Base-by-base conservation (phyloP, 2,113 vertebrate species). In the Larimichthys crocea region DNA sequence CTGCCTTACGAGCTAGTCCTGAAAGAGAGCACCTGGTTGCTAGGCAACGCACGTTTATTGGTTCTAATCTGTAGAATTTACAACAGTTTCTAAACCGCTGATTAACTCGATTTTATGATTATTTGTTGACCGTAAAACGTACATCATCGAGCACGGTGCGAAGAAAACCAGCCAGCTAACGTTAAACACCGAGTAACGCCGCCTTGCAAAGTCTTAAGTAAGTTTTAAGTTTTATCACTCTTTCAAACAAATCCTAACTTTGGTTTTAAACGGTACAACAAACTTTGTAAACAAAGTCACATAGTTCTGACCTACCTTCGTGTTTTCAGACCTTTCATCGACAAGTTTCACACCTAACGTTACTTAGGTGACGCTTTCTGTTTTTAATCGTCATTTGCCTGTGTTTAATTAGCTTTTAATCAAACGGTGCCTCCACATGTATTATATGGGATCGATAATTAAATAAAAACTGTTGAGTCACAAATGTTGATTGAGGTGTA, bases 21-120 rank as follows among this genome's bases (percentile, higher is more conserved):
- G 4, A 2, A 26, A n/a, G 26, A 26, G 7, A 19, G 29, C 3
- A 31, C 2, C 16, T 3, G 56, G 84, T 86, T 86, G 84, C 84
- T 82, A 84, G 55, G 84, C 78, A 86, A 89, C 84, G 10, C 16
- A 31, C 3, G 35, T 24, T 52, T 8, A 14, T 8, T 6, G 2
- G 5, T 24, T 56, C 1, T 62, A 15, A 8, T 31, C 29, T 35
- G 2, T 40, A 40, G 35, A 40, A 49, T 3, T 1, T 46, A 12
- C 11, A 46, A 55, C 11, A 0, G 11, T 5, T 24, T 14, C 53
- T 3, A 55, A 14, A 22, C 59, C 9, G 31, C 3, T 20, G 5
- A 20, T 11, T 46, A 61, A 29, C 56, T 26, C 6, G 5, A 31
- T 31, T 29, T 31, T 10, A 10, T 35, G 5, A 29, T 17, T 17